A percentile compares a stretch with the other conserved stretches of the same genome.
phyloP scores from a whole-genome alignment of 2,888 invertebrate genomes.

The Polylopha cassiicola region DNA sequence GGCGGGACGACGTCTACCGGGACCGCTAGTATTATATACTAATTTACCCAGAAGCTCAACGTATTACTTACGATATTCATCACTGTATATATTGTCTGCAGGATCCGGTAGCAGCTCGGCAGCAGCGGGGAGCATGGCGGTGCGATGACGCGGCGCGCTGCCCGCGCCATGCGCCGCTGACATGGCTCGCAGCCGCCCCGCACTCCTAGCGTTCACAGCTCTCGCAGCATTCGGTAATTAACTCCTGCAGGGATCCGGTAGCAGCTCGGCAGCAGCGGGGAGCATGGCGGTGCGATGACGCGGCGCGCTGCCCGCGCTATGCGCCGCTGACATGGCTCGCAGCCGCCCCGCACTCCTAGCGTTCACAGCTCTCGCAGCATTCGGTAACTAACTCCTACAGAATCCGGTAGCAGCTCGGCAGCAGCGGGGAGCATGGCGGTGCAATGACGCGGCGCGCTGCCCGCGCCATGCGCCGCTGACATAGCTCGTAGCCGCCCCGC shows the following conservation, averaged over 20 bases:
- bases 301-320: conserved; percentile 58
- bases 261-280: neutral
- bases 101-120: conserved; percentile 31
- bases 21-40: too few species aligned
- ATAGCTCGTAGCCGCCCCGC: conserved; percentile 74
- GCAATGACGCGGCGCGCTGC: conserved; percentile 33
- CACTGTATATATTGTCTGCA: conserved; percentile 19
- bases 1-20: too few species aligned
- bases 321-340: conserved; percentile 74
- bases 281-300: conserved; percentile 31
- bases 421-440: conserved; percentile 30
- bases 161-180: conserved; percentile 70
- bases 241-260: conserved; percentile 1
- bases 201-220: conserved; percentile 70
- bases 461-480: conserved; percentile 72
- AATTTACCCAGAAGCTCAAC: too few species aligned
- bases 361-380: conserved; percentile 1
- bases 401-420: neutral
- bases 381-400: conserved; percentile 5
- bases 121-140: conserved; percentile 49
- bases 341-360: conserved; percentile 70
- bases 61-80: too few species aligned
- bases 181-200: conserved; percentile 74
- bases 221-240: conserved; percentile 67
- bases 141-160: conserved; percentile 65